These are phyloP conservation scores for Sinocyclocheilus anshuiensis DNA, from an alignment of 2,113 vertebrate species.

Conservation along the genomic window DNA sequence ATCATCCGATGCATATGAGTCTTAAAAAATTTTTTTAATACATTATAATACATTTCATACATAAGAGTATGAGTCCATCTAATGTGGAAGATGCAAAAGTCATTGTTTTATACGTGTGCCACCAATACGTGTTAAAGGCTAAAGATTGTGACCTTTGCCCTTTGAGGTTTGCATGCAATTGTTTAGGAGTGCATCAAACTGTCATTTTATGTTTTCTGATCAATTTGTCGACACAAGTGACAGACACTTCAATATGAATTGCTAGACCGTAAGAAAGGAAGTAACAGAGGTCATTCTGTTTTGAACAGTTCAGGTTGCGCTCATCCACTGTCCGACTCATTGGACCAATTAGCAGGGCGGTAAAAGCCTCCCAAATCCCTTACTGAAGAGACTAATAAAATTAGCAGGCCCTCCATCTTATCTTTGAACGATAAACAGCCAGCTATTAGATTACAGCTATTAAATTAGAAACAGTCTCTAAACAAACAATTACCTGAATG, in stretches of 20 bases:
- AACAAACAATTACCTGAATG: slow-evolving; percentile 42
- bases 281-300: slow-evolving; percentile 17
- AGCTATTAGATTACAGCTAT: slow-evolving; percentile 49
- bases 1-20: background rate
- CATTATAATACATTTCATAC: too few relatives aligned
- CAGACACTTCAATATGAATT: slow-evolving; percentile 24
- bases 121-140: slow-evolving; percentile 16
- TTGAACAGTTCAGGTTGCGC: background rate
- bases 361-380: slow-evolving; percentile 51
- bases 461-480: slow-evolving; percentile 42
- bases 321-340: slow-evolving; percentile 32
- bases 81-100: background rate
- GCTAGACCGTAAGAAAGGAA: background rate
- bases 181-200: slow-evolving; percentile 23
- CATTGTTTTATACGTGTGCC: background rate
- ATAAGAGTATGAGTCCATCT: background rate
- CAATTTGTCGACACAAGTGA: slow-evolving; percentile 28
- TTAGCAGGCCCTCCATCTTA: slow-evolving; percentile 58
- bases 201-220: slow-evolving; percentile 24
- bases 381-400: slow-evolving; percentile 45
- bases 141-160: slow-evolving; percentile 15
- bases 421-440: slow-evolving; percentile 48
- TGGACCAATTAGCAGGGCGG: slow-evolving; percentile 35
- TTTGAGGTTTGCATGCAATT: background rate
- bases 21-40: too few relatives aligned